Base-by-base conservation (phyloP, 1,140 invertebrate genomes). In the Camponotus floridanus region DNA sequence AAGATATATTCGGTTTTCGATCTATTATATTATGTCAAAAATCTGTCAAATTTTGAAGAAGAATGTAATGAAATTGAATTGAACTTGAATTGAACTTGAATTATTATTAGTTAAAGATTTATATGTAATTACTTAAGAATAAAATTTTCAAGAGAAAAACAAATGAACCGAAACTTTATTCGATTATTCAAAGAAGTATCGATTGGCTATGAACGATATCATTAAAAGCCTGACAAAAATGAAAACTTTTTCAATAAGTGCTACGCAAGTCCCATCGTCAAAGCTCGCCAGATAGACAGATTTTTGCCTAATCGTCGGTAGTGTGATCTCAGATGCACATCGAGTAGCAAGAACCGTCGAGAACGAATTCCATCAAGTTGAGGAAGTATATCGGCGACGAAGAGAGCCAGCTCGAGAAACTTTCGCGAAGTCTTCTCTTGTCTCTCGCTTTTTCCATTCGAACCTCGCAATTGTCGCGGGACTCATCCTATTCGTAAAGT, bases 291-390 rank as follows among this genome's bases (percentile, higher is more conserved):
- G 26, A 42, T 11, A 88, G 79, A 88, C 68, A 86, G 88, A 88
- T 88, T 86, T 88, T 88, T 86, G 73, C 33, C 39, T 74, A 88
- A 76, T 74, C 61, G 51, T 86, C 76, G 57, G 64, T 88, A 74
- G 78, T 86, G 62, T 15, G 48, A 88, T 70, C 36, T 9, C n/a
- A 26, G 39, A 86, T 86, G 48, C 48, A 45, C 85, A 78, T 74
- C 59, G 62, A 31, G 42, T 51, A 57, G 33, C 39, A 42, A 21
- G 21, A 71, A 83, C 36, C 76, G 64, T 8, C 55, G 64, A 88
- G 86, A 88, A 88, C 83, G 88, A 88, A 88, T 89, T 89, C 87
- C 48, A 88, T 89, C 87, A 76, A 81, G 39, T 88, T 62, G 76
- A 62, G 62, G 64, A 88, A 88, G 87, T 87, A 88, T 79, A 88